Percentiles rank a stretch among this genome's conserved stretches.
These are phyloP conservation scores for Henricia sp. DNA, from an alignment of 53 echinoderm and acorn worm genomes.

Conservation along the genomic window DNA sequence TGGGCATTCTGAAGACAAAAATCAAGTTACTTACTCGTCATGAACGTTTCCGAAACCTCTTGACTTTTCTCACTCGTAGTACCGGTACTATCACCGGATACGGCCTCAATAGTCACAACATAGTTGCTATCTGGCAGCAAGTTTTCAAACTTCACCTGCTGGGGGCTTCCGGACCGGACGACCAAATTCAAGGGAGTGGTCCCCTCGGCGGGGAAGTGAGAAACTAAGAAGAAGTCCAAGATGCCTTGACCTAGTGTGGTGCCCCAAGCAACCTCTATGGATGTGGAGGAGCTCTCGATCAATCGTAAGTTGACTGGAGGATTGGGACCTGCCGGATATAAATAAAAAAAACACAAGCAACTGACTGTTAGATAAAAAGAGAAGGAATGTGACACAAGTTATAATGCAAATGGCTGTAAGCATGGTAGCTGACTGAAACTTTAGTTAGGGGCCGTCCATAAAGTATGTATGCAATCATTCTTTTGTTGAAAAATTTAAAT, in stretches of 20 bases:
- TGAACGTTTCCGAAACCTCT: slow-evolving; percentile 11
- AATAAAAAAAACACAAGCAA: too few relatives aligned
- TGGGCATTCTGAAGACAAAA: background rate
- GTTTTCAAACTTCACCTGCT: slow-evolving; percentile 37
- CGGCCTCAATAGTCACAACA: slow-evolving; percentile 35
- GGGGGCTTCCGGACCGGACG: background rate
- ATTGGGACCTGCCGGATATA: slow-evolving; percentile 18
- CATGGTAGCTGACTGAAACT: too few relatives aligned
- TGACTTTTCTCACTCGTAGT: slow-evolving; percentile 1
- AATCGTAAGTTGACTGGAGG: background rate
- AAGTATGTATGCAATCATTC: too few relatives aligned
- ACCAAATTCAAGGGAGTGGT: background rate
- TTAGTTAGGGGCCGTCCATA: too few relatives aligned
- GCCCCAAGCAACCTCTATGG: slow-evolving; percentile 20
- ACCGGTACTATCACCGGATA: background rate
- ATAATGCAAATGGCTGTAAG: too few relatives aligned
- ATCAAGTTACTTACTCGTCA: slow-evolving; percentile 17
- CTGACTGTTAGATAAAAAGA: too few relatives aligned
- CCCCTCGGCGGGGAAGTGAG: slow-evolving; percentile 28
- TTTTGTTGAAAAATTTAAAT: too few relatives aligned
- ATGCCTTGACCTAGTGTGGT: background rate
- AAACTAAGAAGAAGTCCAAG: slow-evolving; percentile 24
- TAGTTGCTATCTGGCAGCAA: slow-evolving; percentile 36
- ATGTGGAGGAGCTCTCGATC: background rate
- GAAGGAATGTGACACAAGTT: too few relatives aligned